These are phyloP conservation scores for Pelecanoides urinatrix DNA, from an alignment of 2,113 vertebrate genomes.

Conservation along the genomic window DNA sequence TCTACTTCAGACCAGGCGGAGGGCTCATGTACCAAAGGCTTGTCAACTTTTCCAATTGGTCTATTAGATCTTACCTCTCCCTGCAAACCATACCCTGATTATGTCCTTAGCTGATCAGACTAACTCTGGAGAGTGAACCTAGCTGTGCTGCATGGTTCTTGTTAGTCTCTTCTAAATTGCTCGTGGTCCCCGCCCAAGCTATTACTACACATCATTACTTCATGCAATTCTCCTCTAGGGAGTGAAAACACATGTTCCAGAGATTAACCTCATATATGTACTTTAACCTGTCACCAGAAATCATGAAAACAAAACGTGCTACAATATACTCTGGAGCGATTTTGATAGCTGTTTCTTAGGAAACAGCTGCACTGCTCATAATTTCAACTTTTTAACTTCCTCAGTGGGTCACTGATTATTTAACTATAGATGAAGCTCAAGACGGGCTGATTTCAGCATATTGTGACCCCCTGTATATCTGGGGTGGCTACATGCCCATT, in stretches of 20 bases:
- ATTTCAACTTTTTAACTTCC: background rate
- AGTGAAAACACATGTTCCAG: slow-evolving; percentile 14
- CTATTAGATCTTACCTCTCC: background rate
- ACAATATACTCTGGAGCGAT: background rate
- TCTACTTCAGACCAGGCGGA: background rate
- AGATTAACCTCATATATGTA: slow-evolving; percentile 1
- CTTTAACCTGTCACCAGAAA: slow-evolving; percentile 26
- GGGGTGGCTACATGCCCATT: background rate
- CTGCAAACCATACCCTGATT: background rate
- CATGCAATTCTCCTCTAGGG: slow-evolving; percentile 13
- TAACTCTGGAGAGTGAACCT: background rate
- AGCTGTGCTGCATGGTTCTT: background rate
- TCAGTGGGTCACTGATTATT: background rate
- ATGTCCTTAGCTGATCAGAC: background rate
- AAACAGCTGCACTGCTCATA: background rate
- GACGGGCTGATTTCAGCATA: background rate
- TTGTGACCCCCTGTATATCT: background rate
- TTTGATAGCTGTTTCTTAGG: background rate
- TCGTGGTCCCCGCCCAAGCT: background rate
- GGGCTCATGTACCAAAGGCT: background rate
- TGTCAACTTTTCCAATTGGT: background rate
- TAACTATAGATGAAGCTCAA: background rate
- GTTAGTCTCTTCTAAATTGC: background rate
- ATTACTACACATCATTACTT: slow-evolving; percentile 33
- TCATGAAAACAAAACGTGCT: background rate